phyloP scores from a whole-genome alignment of 2,113 vertebrate species.

The Hiodon tergisus region DNA sequence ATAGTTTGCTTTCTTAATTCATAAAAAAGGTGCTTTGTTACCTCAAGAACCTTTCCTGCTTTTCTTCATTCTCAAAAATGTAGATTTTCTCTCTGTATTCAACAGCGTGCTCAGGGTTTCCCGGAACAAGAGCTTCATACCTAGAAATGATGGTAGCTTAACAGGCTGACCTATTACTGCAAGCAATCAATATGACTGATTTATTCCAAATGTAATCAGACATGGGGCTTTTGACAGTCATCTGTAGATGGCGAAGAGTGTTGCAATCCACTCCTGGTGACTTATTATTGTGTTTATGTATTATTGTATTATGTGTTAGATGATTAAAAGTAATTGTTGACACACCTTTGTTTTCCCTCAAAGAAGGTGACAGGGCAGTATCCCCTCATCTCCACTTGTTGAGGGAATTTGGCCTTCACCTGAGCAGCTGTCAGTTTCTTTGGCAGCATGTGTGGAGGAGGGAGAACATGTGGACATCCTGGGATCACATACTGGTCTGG shows the following conservation, averaged over 20 bases:
- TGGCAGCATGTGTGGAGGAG: slow-evolving; percentile 67
- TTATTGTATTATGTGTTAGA: no score
- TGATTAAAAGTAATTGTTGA: no score
- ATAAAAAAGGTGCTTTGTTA: slow-evolving; percentile 34
- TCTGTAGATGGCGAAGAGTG: no score
- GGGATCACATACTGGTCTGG: slow-evolving; percentile 78
- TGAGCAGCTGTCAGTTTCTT: slow-evolving; percentile 64
- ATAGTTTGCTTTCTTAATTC: no score
- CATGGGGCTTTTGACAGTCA: no score
- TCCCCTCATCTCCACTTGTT: slow-evolving; percentile 76
- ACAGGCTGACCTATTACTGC: background rate
- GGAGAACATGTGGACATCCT: slow-evolving; percentile 68
- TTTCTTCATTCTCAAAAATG: slow-evolving; percentile 75
- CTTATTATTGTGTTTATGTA: no score
- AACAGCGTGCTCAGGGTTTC: slow-evolving; percentile 67
- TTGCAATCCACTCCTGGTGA: no score
- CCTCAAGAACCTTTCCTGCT: slow-evolving; percentile 83
- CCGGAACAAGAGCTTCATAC: slow-evolving; percentile 82
- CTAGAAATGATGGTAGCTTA: slow-evolving; percentile 50
- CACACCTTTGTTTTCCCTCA: slow-evolving; percentile 84
- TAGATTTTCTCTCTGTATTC: slow-evolving; percentile 77
- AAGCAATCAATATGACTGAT: no score
- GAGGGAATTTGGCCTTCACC: slow-evolving; percentile 73
- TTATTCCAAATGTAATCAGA: no score
- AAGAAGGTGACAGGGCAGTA: slow-evolving; percentile 87